Base-by-base conservation (phyloP, 2,888 invertebrate species). In the Onthophagus sagittarius region DNA sequence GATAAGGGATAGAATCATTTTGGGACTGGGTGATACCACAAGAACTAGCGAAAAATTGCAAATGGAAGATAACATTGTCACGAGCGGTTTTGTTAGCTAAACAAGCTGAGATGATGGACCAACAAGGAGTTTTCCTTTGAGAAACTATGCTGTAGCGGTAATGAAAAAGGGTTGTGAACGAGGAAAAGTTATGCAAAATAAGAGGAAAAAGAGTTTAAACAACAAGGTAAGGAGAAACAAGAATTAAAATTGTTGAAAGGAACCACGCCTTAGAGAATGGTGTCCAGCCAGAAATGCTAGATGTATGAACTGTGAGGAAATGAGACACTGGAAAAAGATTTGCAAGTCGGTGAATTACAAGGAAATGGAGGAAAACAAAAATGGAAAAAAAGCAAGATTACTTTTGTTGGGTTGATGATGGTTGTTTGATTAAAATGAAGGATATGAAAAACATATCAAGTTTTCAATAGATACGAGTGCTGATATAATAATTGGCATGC, bases 1-100 rank as follows among this genome's bases (percentile, higher is more conserved):
- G 5, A 80, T 81, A 6, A 73, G 80, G 62, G 81, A 81, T 70
- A 71, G 78, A 15, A 81, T 81, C 64, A 77, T 65, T 5, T 78
- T 80, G 9, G 81, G 80, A 0, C 74, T 82, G 67, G 11, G 15
- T 14, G 79, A 81, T 1, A 76, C 72, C 2, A 76, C 72, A 74
- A 76, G 77, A 0, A 77, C 76, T 11, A 23, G 23, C 23, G 78
- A 80, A 72, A 74, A 73, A 15, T 74, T 81, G 15, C 80, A 80
- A 67, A 65, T 78, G 5, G 69, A 64, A 6, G 53, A 73, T 9
- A 76, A 78, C 78, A 0, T 73, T 79, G 3, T 23, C 23, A 23
- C 23, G 23, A 3, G 78, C 76, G 62, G 71, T 79, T 11, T 71
- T 75, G 15, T 75, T 76, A 23, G 76, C 74, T 11, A 72, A 76